Conservation (phyloP, 2,113 vertebrate species). For the Pseudorasbora parva region DNA sequence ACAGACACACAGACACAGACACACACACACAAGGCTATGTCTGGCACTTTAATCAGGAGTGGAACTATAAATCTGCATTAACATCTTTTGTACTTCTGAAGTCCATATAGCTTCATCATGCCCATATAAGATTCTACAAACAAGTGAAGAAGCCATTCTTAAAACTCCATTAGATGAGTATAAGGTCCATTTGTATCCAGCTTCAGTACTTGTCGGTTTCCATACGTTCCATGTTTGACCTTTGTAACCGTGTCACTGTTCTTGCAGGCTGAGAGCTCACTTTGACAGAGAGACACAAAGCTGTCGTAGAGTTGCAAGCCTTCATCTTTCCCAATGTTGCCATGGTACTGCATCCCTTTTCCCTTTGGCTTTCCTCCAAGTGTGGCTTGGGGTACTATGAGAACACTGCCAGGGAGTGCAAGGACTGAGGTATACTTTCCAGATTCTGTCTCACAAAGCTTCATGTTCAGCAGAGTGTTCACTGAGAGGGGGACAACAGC, state of each 20-base stretch:
- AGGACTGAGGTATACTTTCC: slow-evolving; percentile 83
- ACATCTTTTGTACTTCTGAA: background rate
- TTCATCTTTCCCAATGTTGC: slow-evolving; percentile 88
- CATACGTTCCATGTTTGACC: slow-evolving; percentile 87
- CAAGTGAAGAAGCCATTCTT: slow-evolving; percentile 34
- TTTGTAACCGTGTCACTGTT: slow-evolving; percentile 70
- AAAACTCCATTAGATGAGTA: slow-evolving; percentile 94
- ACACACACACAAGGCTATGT: background rate
- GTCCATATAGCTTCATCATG: too few species aligned
- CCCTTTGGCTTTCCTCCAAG: slow-evolving; percentile 89
- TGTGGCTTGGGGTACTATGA: slow-evolving; percentile 93
- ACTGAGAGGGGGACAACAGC: slow-evolving; percentile 63
- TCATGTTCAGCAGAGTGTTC: slow-evolving; percentile 83
- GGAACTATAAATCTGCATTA: slow-evolving; percentile 14
- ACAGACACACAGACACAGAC: background rate
- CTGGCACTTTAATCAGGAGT: background rate
- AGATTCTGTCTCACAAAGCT: slow-evolving; percentile 85
- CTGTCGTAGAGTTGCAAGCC: slow-evolving; percentile 83
- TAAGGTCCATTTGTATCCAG: slow-evolving; percentile 94
- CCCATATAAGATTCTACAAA: background rate
- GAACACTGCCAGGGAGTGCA: slow-evolving; percentile 85
- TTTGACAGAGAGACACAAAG: slow-evolving; percentile 85
- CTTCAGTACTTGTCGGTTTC: slow-evolving; percentile 90
- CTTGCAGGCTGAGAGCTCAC: slow-evolving; percentile 75
- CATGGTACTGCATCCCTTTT: slow-evolving; percentile 90